phyloP scores from a whole-genome alignment of 2,113 vertebrate species.

The Cochlearius cochlearius region DNA sequence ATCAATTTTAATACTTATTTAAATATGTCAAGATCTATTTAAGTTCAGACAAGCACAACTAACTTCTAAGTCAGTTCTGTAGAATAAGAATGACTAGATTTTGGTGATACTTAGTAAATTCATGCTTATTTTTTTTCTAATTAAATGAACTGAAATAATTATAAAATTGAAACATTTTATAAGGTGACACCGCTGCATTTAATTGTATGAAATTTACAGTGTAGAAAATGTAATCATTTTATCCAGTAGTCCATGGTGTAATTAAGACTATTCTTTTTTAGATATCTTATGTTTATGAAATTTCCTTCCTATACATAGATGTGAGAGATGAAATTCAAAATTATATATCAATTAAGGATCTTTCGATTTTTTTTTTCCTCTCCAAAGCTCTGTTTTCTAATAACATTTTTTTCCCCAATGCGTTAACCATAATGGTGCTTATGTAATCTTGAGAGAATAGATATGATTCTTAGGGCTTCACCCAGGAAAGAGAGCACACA shows the following conservation, averaged over 20 bases:
- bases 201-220: constrained; percentile 79
- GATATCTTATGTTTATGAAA: constrained; percentile 70
- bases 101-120: constrained; percentile 75
- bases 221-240: constrained; percentile 80
- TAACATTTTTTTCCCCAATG: not conserved
- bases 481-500: constrained; percentile 45
- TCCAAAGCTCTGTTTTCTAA: constrained; percentile 54
- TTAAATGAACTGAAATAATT: constrained; percentile 84
- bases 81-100: constrained; percentile 72
- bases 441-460: constrained; percentile 43
- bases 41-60: constrained; percentile 81
- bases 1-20: constrained; percentile 76
- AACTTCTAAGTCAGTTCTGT: constrained; percentile 67
- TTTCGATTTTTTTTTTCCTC: constrained; percentile 15
- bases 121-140: constrained; percentile 77
- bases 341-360: constrained; percentile 60
- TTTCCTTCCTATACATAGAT: constrained; percentile 59
- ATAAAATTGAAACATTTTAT: constrained; percentile 81
- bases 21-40: constrained; percentile 80
- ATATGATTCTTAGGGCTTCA: constrained; percentile 33
- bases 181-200: constrained; percentile 76
- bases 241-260: constrained; percentile 73
- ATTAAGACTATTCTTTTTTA: constrained; percentile 79
- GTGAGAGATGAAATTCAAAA: constrained; percentile 67
- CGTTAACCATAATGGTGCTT: constrained; percentile 45